phyloP scores from a whole-genome alignment of 1,140 invertebrate species.

The Heliconius congener region DNA sequence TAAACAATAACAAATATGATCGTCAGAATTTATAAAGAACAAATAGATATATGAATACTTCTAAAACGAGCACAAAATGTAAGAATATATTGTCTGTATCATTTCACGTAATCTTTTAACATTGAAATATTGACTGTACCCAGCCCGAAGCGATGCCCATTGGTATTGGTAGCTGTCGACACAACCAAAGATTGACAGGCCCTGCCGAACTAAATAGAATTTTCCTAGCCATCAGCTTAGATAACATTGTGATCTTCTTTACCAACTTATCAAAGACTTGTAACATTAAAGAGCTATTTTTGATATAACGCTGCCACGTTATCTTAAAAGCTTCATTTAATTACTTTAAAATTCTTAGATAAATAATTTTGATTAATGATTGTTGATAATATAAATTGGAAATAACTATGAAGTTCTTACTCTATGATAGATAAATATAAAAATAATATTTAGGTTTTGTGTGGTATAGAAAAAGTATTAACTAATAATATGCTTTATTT shows the following conservation, averaged over 20 bases:
- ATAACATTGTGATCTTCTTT: constrained; percentile 19
- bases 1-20: no score
- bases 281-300: constrained; percentile 7
- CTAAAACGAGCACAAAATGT: background rate
- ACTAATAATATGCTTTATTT: background rate
- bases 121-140: constrained; percentile 12
- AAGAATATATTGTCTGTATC: background rate
- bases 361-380: background rate
- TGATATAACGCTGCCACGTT: background rate
- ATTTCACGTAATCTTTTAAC: constrained; percentile 10
- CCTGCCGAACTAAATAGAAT: constrained; percentile 19
- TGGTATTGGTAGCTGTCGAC: constrained; percentile 12
- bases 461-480: background rate
- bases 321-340: constrained; percentile 5
- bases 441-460: background rate
- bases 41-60: background rate
- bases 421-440: background rate
- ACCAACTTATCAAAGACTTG: background rate
- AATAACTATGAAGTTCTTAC: background rate
- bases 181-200: constrained; percentile 19
- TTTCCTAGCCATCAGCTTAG: constrained; percentile 8
- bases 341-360: background rate
- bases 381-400: background rate
- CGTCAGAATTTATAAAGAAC: background rate
- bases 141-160: constrained; percentile 1